These are phyloP conservation scores for Columbina picui DNA, from an alignment of 2,113 vertebrate genomes.

Conservation along the genomic window DNA sequence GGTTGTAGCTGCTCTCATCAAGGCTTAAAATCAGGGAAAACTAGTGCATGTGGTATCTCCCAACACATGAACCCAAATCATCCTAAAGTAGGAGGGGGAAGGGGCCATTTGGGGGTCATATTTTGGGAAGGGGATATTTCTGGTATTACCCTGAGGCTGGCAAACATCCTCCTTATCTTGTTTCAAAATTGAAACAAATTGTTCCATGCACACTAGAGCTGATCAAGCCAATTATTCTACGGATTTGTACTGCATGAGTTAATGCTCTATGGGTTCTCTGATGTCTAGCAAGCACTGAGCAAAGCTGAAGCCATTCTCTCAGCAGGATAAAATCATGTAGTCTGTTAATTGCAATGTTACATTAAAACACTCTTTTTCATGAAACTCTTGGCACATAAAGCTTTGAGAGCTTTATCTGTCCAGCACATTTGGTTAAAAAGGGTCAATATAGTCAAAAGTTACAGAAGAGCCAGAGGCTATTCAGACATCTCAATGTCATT, in stretches of 20 bases:
- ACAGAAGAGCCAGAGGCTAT: background rate
- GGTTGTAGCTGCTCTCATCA: background rate
- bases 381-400: background rate
- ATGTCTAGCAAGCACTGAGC: background rate
- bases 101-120: fast-evolving
- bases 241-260: background rate
- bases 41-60: background rate
- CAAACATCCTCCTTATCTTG: background rate
- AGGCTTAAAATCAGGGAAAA: background rate
- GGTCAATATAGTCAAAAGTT: background rate
- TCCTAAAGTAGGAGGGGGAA: background rate
- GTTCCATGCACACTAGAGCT: background rate
- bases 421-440: background rate
- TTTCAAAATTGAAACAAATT: background rate
- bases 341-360: background rate
- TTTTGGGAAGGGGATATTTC: background rate
- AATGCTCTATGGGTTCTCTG: background rate
- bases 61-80: background rate
- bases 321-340: background rate
- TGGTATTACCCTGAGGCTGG: background rate
- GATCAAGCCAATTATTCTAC: background rate
- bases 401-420: background rate
- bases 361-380: background rate
- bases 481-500: background rate
- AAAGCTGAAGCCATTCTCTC: background rate